Evolutionary conservation across 2,797 vertebrate genomes (phyloP).

Genomic region (Eutrigla gurnardus): DNA sequence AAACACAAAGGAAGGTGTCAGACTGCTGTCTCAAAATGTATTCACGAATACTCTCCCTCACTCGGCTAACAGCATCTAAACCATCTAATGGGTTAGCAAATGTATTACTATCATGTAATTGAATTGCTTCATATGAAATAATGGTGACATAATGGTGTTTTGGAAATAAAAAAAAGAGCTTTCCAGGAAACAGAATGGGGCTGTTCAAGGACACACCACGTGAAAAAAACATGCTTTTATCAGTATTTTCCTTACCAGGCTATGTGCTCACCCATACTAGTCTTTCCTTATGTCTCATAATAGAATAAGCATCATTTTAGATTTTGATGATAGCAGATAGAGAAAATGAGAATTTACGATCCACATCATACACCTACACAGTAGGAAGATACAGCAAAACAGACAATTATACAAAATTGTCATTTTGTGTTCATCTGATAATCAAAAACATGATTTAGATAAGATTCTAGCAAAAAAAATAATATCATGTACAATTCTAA

Average conservation of each 20-base stretch:
- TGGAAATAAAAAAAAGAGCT: conserved; percentile 13
- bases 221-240: conserved; percentile 5
- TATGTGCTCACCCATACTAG: neutral
- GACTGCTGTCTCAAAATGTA: conserved; percentile 8
- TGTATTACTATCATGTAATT: conserved; percentile 31
- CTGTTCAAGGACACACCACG: conserved; percentile 15
- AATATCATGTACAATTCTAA: neutral
- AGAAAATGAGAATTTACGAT: neutral
- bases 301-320: neutral
- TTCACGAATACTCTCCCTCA: conserved; percentile 26
- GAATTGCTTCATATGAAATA: conserved; percentile 24
- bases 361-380: neutral
- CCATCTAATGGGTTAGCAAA: conserved; percentile 36
- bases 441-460: neutral
- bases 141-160: conserved; percentile 13
- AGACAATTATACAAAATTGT: neutral
- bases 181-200: conserved; percentile 27
- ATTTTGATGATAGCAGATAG: conserved; percentile 1
- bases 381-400: neutral
- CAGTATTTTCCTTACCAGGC: neutral
- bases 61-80: conserved; percentile 28
- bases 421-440: neutral
- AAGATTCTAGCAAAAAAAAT: neutral
- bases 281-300: neutral
- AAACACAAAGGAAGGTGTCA: conserved; percentile 31